A percentile compares a stretch with the other conserved stretches of the same genome.
phyloP scores from a whole-genome alignment of 1,140 invertebrate species.

The Lasioglossum baleicum region DNA sequence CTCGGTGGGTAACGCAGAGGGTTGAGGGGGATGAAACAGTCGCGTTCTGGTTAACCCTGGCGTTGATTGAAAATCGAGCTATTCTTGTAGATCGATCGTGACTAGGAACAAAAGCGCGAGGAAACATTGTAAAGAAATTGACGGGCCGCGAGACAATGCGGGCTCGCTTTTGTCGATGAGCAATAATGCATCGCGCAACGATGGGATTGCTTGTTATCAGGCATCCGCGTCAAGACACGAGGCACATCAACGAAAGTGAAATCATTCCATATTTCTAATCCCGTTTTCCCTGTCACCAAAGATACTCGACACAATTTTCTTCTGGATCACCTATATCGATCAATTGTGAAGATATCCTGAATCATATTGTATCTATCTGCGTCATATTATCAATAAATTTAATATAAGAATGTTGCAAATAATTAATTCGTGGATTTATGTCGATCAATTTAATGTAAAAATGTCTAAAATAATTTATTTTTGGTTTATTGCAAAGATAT shows the following conservation, averaged over 20 bases:
- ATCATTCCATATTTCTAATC: no score
- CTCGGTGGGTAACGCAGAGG: background rate
- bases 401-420: no score
- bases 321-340: no score
- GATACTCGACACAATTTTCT: no score
- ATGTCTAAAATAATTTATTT: no score
- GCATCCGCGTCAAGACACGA: slow-evolving; percentile 2
- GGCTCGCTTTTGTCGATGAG: background rate
- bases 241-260: background rate
- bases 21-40: background rate
- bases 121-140: slow-evolving; percentile 8
- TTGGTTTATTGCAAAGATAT: no score
- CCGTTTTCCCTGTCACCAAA: no score
- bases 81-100: background rate
- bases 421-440: no score
- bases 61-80: slow-evolving; percentile 22
- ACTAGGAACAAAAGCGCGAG: background rate
- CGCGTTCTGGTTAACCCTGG: background rate
- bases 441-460: no score
- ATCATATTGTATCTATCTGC: no score
- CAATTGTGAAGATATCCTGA: no score
- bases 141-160: slow-evolving; percentile 9
- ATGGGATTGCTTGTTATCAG: slow-evolving; percentile 14
- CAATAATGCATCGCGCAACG: slow-evolving; percentile 1
- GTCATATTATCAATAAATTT: no score